These are phyloP conservation scores for Abramis brama DNA, from an alignment of 2,113 vertebrate species.

Conservation along the genomic window DNA sequence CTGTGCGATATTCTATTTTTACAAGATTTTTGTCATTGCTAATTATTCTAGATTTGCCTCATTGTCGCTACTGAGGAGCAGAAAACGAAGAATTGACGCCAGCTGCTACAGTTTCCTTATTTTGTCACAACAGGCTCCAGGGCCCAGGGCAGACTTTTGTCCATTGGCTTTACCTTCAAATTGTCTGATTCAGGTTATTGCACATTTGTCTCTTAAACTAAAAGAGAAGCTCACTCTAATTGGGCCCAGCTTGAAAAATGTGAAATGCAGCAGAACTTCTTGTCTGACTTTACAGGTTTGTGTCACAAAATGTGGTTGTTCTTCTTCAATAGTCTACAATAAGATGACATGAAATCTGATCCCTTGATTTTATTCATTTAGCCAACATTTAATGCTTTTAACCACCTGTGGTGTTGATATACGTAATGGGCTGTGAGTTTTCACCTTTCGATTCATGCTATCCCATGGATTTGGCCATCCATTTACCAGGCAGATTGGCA, in stretches of 20 bases:
- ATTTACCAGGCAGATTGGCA: constrained; percentile 20
- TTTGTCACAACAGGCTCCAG: constrained; percentile 59
- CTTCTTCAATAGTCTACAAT: background rate
- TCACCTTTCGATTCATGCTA: background rate
- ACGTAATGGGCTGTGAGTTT: background rate
- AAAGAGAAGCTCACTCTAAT: constrained; percentile 26
- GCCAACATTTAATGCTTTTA: background rate
- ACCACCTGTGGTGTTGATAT: background rate
- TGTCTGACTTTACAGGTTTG: background rate
- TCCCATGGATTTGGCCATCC: constrained; percentile 16
- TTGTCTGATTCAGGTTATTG: constrained; percentile 69
- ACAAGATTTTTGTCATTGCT: constrained; percentile 71
- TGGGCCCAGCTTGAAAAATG: constrained; percentile 4
- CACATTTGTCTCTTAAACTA: constrained; percentile 57
- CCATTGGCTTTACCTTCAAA: constrained; percentile 61
- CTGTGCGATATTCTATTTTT: constrained; percentile 60
- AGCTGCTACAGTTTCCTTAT: constrained; percentile 54
- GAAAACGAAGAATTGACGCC: constrained; percentile 60
- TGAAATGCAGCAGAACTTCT: background rate
- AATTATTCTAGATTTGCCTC: constrained; percentile 67
- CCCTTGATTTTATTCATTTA: background rate
- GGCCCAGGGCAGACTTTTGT: constrained; percentile 55
- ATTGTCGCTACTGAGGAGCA: constrained; percentile 48
- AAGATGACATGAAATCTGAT: background rate
- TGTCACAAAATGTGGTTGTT: background rate